phyloP scores from a whole-genome alignment of 2,888 invertebrate genomes.

The Shargacucullia verbasci region DNA sequence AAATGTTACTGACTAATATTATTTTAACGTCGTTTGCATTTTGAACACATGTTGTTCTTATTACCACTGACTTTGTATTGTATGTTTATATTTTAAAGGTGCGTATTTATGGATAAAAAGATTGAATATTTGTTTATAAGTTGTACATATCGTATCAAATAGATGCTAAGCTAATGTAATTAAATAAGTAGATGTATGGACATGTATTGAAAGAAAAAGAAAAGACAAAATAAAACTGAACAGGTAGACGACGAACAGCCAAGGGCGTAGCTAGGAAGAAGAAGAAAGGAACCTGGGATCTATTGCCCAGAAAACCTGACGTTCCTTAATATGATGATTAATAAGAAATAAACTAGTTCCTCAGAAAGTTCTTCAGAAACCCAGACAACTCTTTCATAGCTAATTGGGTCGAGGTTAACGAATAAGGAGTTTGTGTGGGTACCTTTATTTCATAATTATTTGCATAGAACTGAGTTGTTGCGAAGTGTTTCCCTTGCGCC shows the following conservation, averaged over 20 bases:
- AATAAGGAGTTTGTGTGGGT: too few relatives aligned
- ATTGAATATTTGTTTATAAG: slow-evolving; percentile 42
- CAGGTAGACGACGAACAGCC: background rate
- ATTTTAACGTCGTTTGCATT: slow-evolving; percentile 23
- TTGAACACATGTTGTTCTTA: slow-evolving; percentile 41
- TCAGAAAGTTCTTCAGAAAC: too few relatives aligned
- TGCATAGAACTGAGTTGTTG: too few relatives aligned
- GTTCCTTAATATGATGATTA: too few relatives aligned
- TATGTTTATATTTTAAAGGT: slow-evolving; percentile 20
- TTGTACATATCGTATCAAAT: slow-evolving; percentile 65
- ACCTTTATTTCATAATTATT: too few relatives aligned
- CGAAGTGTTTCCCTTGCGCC: too few relatives aligned
- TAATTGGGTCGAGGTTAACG: too few relatives aligned
- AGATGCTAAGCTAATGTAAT: slow-evolving; percentile 31
- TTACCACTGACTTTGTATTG: slow-evolving; percentile 50
- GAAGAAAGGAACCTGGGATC: too few relatives aligned
- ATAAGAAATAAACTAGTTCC: too few relatives aligned
- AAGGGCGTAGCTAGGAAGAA: too few relatives aligned
- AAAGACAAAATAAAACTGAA: background rate
- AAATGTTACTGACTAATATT: slow-evolving; percentile 19
- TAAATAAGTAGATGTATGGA: background rate
- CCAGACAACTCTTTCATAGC: too few relatives aligned
- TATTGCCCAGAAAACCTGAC: too few relatives aligned
- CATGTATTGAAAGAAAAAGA: background rate
- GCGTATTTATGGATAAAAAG: slow-evolving; percentile 27